Conservation (phyloP, 2,113 vertebrate genomes). For the Pseudolaguvia tuberculata region DNA sequence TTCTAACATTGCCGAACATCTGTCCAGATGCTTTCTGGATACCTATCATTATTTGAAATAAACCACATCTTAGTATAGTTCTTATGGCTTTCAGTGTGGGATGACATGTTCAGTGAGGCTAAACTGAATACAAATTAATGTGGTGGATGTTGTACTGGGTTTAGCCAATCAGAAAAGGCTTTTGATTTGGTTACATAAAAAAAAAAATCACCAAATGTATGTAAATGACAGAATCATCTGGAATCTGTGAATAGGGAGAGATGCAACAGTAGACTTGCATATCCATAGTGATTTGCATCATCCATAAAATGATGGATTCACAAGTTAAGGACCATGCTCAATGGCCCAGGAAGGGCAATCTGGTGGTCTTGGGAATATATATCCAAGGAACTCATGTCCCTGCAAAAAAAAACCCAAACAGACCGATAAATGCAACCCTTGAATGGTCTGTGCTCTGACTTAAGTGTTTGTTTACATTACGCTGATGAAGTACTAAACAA, state of each 20-base stretch:
- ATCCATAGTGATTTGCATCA: too few relatives aligned
- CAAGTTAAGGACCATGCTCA: too few relatives aligned
- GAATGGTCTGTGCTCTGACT: too few relatives aligned
- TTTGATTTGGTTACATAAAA: background rate
- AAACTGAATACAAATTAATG: conserved; percentile 5
- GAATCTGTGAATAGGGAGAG: background rate
- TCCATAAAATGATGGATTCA: too few relatives aligned
- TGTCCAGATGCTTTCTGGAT: background rate
- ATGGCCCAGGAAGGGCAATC: too few relatives aligned
- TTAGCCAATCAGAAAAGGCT: conserved; percentile 6
- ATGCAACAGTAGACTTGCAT: background rate
- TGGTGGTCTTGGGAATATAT: too few relatives aligned
- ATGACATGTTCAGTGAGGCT: conserved; percentile 8
- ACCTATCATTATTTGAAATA: background rate
- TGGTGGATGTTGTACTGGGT: background rate
- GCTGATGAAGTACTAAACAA: conserved; percentile 31
- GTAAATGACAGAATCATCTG: conserved; percentile 22
- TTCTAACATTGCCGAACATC: background rate
- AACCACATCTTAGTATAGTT: background rate
- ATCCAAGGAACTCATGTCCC: too few relatives aligned
- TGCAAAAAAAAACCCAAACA: too few relatives aligned
- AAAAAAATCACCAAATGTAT: conserved; percentile 7
- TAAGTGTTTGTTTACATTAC: conserved; percentile 37
- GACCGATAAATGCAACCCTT: too few relatives aligned
- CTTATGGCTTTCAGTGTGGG: background rate